Evolutionary conservation across 2,797 vertebrate species (phyloP), one percentile per base, ranked within the genome.

Genomic region (Gila robusta): DNA sequence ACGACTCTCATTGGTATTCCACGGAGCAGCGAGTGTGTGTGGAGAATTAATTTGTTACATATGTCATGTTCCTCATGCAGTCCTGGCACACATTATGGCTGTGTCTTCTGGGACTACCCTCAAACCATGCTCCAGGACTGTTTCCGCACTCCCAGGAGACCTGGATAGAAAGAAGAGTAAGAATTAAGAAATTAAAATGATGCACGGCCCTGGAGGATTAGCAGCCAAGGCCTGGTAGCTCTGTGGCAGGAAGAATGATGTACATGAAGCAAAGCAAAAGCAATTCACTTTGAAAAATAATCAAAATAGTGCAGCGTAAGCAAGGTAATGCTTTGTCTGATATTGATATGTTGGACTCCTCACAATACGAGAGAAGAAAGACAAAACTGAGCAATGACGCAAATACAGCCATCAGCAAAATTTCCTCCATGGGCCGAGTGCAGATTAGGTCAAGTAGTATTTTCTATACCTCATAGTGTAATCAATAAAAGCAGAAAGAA

Each of bases 1-100:
- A 82, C 89, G 90, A 83, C 88, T 91, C 88, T 92, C 92, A 93
- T 95, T 94, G 91, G 90, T 92, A 94, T 95, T 94, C 94, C 77
- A 82, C 79, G 85, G 64, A 0, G 74, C 59, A 17, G 81, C 26
- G 79, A 89, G 89, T 91, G 92, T 92, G 84, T 91, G 90, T 90
- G 72, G 90, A 91, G 91, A 93, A 92, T 94, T 94, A 94, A 94
- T 94, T 94, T 92, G 93, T 94, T 93, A 93, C 92, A 92, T 93
- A 93, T 91, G 92, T 94, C 92, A 94, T 94, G 94, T 94, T 92
- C 91, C 90, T 89, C 79, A 73, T 73, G 88, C 85, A 91, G 92
- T 92, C 91, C 91, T 89, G 88, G 88, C 82, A 91, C 87, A 86
- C 88, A 94, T 95, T 94, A 93, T 86, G 91, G 91, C 79, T 79